Evolutionary conservation across 2,888 invertebrate species (phyloP).

Genomic region (Apantesis nais): DNA sequence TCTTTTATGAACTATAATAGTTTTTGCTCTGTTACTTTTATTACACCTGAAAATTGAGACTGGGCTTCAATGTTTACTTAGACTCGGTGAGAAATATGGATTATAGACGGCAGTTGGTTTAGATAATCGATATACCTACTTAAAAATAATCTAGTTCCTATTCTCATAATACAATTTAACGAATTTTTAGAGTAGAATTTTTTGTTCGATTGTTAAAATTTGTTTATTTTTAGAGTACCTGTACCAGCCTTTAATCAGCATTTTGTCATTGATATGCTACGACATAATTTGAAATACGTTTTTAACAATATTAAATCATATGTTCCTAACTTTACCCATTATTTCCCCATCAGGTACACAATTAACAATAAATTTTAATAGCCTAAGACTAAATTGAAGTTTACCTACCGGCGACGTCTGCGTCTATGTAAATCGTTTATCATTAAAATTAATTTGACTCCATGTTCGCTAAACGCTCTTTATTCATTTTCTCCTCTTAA

Average conservation of each 20-base stretch:
- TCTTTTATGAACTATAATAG: no score
- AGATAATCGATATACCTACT: background rate
- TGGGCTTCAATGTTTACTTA: background rate
- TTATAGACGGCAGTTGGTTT: background rate
- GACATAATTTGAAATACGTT: background rate
- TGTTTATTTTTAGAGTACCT: background rate
- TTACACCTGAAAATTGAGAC: background rate
- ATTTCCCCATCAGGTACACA: constrained; percentile 41
- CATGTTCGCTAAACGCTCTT: constrained; percentile 78
- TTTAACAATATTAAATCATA: background rate
- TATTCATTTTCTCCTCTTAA: constrained; percentile 83
- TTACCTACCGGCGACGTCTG: constrained; percentile 48
- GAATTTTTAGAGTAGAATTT: background rate
- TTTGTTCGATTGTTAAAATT: background rate
- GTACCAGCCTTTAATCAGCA: background rate
- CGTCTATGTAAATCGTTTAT: constrained; percentile 73
- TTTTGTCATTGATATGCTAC: background rate
- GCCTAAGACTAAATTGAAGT: constrained; percentile 61
- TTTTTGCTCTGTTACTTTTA: background rate
- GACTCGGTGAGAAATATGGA: background rate
- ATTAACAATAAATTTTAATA: constrained; percentile 53
- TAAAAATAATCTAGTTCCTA: background rate
- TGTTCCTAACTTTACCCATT: constrained; percentile 20
- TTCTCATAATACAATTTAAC: background rate
- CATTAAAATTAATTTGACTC: constrained; percentile 83